Evolutionary conservation across 2,888 invertebrate species (phyloP).

Genomic region (Andrena trimmerana): DNA sequence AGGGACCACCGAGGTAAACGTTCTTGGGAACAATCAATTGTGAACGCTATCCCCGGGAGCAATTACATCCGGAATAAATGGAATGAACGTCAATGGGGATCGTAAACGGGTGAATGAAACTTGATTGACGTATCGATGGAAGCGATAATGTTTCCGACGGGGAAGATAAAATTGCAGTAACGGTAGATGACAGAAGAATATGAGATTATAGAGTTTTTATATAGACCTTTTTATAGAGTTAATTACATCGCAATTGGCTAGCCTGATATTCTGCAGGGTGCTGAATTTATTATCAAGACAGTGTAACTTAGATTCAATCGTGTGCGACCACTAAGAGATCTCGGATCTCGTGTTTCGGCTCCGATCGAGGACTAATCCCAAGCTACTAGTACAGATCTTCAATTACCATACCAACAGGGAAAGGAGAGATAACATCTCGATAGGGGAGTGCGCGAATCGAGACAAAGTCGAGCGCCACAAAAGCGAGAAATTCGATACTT

Average conservation of each 20-base stretch:
- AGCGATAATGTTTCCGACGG: no score
- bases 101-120: background rate
- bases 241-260: no score
- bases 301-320: background rate
- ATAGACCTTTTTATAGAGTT: no score
- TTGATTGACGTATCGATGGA: no score
- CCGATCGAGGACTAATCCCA: background rate
- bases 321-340: no score
- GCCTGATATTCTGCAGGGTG: no score
- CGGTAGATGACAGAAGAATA: no score
- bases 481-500: slow-evolving; percentile 53
- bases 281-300: no score
- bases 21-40: slow-evolving; percentile 12
- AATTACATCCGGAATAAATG: background rate
- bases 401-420: background rate
- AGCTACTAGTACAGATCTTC: background rate
- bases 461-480: slow-evolving; percentile 18
- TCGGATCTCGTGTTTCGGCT: no score
- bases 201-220: no score
- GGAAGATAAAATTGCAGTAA: no score
- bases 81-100: background rate
- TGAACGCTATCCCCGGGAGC: background rate
- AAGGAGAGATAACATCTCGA: background rate
- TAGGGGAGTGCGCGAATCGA: slow-evolving; percentile 1
- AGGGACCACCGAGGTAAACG: slow-evolving; percentile 3